Percentiles rank a stretch among this genome's conserved stretches.
These are phyloP conservation scores for Montipora capitata DNA, from an alignment of 92 coral and sea anemone species.

Conservation along the genomic window DNA sequence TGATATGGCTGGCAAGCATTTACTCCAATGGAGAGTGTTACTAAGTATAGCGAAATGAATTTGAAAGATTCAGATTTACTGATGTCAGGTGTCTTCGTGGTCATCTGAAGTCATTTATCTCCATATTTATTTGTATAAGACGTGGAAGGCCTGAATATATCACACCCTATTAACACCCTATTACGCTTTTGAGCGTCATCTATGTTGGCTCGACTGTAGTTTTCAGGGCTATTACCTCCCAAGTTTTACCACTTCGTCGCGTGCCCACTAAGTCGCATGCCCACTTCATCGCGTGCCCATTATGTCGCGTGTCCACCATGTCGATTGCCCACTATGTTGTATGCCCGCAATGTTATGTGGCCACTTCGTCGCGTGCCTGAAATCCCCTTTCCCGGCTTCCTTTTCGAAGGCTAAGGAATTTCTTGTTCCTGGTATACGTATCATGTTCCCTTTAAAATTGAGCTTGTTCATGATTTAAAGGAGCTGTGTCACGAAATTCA, in stretches of 20 bases:
- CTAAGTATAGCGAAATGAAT: background rate
- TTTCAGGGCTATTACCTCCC: background rate
- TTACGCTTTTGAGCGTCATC: background rate
- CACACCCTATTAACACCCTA: background rate
- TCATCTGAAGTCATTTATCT: background rate
- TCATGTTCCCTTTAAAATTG: too few relatives aligned
- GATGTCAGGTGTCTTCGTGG: background rate
- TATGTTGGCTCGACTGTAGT: background rate
- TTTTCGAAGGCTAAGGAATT: slow-evolving; percentile 6
- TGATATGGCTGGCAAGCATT: background rate
- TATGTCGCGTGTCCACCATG: background rate
- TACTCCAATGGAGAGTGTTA: background rate
- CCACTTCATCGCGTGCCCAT: slow-evolving; percentile 3
- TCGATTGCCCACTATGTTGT: background rate
- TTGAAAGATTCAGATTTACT: background rate
- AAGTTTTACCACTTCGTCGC: background rate
- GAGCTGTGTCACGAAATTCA: too few relatives aligned
- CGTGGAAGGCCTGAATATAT: background rate
- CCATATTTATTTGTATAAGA: background rate
- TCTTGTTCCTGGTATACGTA: background rate
- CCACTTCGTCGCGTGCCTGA: slow-evolving; percentile 3
- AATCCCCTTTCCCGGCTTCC: background rate
- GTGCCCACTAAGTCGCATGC: too few relatives aligned
- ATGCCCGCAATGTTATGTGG: background rate
- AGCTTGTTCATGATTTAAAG: too few relatives aligned